phyloP scores from a whole-genome alignment of 2,113 vertebrate species.

The Phrynosoma platyrhinos region DNA sequence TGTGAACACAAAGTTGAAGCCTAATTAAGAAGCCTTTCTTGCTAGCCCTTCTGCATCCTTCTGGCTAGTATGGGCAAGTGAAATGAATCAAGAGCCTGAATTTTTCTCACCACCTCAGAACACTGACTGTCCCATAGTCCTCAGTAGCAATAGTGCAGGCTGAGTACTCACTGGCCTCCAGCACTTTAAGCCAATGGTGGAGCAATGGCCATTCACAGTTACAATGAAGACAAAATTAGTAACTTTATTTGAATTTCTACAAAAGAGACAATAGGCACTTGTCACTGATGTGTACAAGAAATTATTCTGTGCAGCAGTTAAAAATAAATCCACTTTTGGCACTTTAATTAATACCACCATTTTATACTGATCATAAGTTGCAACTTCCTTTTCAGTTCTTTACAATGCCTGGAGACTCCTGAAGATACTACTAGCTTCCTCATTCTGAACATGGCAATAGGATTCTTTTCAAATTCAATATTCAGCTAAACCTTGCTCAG shows the following conservation, averaged over 20 bases:
- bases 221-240: not conserved
- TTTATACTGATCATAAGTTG: not conserved
- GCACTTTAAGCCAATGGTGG: not conserved
- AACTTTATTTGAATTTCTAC: conserved; percentile 12
- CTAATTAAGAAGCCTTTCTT: not conserved
- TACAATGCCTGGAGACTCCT: not conserved
- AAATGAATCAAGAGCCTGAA: not conserved
- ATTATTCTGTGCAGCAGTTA: not conserved
- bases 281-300: not conserved
- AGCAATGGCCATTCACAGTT: not conserved
- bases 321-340: not conserved
- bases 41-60: not conserved
- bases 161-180: not conserved
- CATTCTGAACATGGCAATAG: not conserved
- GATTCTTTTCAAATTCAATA: not conserved
- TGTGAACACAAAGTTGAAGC: not conserved
- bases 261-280: not conserved
- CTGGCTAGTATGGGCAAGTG: not conserved
- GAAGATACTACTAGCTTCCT: too few relatives aligned
- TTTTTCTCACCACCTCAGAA: not conserved
- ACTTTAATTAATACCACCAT: not conserved
- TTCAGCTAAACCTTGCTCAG: not conserved
- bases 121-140: not conserved
- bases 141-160: not conserved
- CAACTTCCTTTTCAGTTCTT: not conserved